Conservation (phyloP, 2,113 vertebrate genomes). For the Thymallus thymallus region DNA sequence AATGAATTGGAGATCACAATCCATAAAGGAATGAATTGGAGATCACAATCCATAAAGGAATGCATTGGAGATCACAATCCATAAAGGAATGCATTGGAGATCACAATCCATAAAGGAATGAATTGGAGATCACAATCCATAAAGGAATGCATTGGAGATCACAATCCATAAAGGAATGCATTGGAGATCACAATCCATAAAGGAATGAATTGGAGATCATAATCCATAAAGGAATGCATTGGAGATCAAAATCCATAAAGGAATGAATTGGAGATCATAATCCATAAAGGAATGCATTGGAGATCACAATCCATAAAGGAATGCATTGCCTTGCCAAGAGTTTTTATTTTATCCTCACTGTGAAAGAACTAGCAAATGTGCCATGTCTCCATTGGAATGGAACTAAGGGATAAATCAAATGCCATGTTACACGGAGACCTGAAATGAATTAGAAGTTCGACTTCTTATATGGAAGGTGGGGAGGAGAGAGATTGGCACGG, state of each 20-base stretch:
- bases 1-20: no score
- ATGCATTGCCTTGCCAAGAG: not conserved
- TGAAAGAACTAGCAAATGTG: not conserved
- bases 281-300: conserved; percentile 1
- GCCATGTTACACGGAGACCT: conserved; percentile 15
- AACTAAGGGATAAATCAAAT: not conserved
- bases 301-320: conserved; percentile 4
- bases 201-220: conserved; percentile 3
- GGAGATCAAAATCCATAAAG: conserved; percentile 3
- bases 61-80: no score
- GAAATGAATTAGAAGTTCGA: not conserved
- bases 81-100: conserved; percentile 1
- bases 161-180: conserved; percentile 1
- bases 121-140: conserved; percentile 1
- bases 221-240: conserved; percentile 1
- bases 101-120: conserved; percentile 2
- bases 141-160: conserved; percentile 2
- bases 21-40: conserved; percentile 4
- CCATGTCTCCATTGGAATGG: not conserved
- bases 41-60: conserved; percentile 4
- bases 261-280: no score
- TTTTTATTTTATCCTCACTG: not conserved
- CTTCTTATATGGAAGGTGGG: not conserved
- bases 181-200: conserved; percentile 1
- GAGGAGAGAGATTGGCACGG: not conserved